phyloP scores from a whole-genome alignment of 2,888 invertebrate genomes.

The Plutella xylostella region DNA sequence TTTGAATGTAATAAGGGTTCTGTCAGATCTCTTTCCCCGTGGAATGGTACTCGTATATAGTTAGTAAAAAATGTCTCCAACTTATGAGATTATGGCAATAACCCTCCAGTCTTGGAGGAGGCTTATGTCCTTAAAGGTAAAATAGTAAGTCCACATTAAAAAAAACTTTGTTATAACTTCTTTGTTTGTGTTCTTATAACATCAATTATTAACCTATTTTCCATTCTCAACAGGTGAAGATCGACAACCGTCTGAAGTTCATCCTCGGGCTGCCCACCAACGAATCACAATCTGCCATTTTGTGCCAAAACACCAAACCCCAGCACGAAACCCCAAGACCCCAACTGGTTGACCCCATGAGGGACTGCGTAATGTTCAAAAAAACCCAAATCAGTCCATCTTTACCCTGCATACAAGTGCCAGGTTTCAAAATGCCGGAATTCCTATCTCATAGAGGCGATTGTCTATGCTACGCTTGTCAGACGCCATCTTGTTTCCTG shows the following conservation, averaged over 20 bases:
- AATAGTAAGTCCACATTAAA: no score
- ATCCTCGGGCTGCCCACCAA: constrained; percentile 33
- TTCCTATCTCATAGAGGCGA: constrained; percentile 29
- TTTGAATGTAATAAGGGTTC: no score
- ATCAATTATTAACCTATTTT: not conserved
- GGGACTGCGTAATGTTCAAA: constrained; percentile 30
- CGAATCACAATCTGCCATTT: constrained; percentile 24
- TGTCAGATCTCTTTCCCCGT: no score
- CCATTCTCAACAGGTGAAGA: constrained; percentile 40
- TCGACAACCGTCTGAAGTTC: constrained; percentile 44
- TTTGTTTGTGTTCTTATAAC: no score
- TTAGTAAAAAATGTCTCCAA: no score
- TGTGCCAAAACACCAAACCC: constrained; percentile 5
- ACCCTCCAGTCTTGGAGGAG: no score
- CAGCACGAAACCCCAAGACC: constrained; percentile 7
- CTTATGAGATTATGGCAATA: no score
- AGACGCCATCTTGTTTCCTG: constrained; percentile 24
- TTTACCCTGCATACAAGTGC: constrained; percentile 22
- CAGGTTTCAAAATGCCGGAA: constrained; percentile 30
- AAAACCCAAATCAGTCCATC: constrained; percentile 32
- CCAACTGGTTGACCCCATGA: constrained; percentile 37
- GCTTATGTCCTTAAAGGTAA: no score
- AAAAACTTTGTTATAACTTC: no score
- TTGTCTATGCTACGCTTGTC: constrained; percentile 40
- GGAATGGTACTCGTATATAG: no score